Base-by-base conservation (phyloP, 2,113 vertebrate genomes). In the Scopus umbretta region DNA sequence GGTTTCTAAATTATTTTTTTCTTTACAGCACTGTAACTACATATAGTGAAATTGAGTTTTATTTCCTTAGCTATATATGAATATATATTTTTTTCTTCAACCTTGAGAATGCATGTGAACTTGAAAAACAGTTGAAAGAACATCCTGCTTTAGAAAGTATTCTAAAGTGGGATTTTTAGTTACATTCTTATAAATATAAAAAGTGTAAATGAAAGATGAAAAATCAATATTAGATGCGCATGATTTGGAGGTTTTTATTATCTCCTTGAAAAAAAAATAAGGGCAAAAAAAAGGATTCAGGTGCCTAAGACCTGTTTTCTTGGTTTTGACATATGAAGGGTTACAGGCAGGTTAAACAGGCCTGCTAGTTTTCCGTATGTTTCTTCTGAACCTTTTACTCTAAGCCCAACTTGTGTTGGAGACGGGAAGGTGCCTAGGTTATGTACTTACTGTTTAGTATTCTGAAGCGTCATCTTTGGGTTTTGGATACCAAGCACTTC, bases 1-100 rank as follows among this genome's bases (percentile, higher is more conserved):
- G 86, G 67, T 68, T 97, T 61, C 96, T 94, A 85, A 92, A 95
- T 96, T 97, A 85, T 96, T 97, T 97, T 97, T 97, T 94, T 65
- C 89, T 87, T 97, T 74, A 79, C 62, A 83, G 86, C 80, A 95
- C 92, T 96, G 90, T 88, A 92, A 68, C 80, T 94, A 76, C 94
- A 91, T 96, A 91, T 93, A 94, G 87, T 84, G 45, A 83, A 95
- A 86, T 34, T 55, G 52, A 95, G 52, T 80, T 97, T 93, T 95
- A 87, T 95, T 88, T 93, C 95, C 78, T 95, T 93, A 92, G 73
- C 42, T 90, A 27, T 94, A 88, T 82, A 89, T 93, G 42, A 92
- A 92, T 95, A 71, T 80, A 63, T 75, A 76, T 88, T 89, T 94
- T 94, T 91, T 95, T 68, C 58, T 74, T 53, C 80, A 95, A 76